Evolutionary conservation across 2,797 vertebrate genomes (phyloP).

Genomic region (Pipistrellus kuhlii): DNA sequence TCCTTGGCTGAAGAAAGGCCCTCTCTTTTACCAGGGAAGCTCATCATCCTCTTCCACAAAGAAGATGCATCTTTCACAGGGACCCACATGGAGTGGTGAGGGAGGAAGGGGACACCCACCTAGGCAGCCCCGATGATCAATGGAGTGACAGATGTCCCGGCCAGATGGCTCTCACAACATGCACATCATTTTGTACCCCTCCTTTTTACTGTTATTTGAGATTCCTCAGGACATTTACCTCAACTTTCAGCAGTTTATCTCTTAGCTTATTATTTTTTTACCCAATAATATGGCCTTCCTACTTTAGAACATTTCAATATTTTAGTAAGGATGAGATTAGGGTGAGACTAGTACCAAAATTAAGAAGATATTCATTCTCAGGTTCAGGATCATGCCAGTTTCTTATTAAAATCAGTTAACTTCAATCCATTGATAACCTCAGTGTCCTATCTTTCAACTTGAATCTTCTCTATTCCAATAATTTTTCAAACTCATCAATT

Average conservation of each 20-base stretch:
- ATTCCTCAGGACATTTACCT: neutral
- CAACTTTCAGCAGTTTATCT: neutral
- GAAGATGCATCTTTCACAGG: conserved; percentile 98
- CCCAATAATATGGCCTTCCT: neutral
- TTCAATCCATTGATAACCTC: neutral
- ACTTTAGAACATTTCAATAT: conserved; percentile 9
- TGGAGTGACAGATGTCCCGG: conserved; percentile 99
- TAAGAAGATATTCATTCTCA: neutral
- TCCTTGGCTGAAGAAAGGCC: conserved; percentile 90
- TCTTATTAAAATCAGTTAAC: neutral
- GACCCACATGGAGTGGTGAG: conserved; percentile 97
- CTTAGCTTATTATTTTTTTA: conserved; percentile 21
- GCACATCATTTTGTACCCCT: neutral
- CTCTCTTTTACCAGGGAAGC: conserved; percentile 92
- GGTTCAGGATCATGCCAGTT: neutral
- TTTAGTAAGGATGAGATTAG: neutral
- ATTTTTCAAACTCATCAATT: neutral
- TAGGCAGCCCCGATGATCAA: conserved; percentile 98
- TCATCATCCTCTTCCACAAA: conserved; percentile 95
- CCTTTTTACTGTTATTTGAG: neutral
- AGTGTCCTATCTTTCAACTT: neutral
- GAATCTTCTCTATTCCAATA: neutral
- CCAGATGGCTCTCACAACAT: conserved; percentile 99
- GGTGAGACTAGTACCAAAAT: neutral
- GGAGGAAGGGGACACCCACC: conserved; percentile 99